Conservation (phyloP, 2,113 vertebrate species). For the chimpanzee (Pan troglodytes) region NHGRI_mPanTro3-v2.1_pri NC_072404.2:150464001-150464500, state of each 20-base stretch:
- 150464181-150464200: neutral
- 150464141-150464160: neutral
- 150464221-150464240: neutral
- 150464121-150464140: neutral
- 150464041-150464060: neutral
- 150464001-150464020: neutral
- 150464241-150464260: neutral
- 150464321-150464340: too few relatives aligned
- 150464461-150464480: too few relatives aligned
- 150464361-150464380: too few relatives aligned
- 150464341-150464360: too few relatives aligned
- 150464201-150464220: neutral
- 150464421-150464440: too few relatives aligned
- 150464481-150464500: too few relatives aligned
- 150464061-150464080: neutral
- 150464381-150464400: too few relatives aligned
- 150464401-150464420: too few relatives aligned
- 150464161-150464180: neutral
- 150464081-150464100: neutral
- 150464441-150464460: too few relatives aligned
- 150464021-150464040: neutral
- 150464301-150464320: neutral
- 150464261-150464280: neutral
- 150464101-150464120: neutral
- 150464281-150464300: neutral